Conservation (phyloP, 2,888 invertebrate species). For the Drosophila parthenogenetica region DNA sequence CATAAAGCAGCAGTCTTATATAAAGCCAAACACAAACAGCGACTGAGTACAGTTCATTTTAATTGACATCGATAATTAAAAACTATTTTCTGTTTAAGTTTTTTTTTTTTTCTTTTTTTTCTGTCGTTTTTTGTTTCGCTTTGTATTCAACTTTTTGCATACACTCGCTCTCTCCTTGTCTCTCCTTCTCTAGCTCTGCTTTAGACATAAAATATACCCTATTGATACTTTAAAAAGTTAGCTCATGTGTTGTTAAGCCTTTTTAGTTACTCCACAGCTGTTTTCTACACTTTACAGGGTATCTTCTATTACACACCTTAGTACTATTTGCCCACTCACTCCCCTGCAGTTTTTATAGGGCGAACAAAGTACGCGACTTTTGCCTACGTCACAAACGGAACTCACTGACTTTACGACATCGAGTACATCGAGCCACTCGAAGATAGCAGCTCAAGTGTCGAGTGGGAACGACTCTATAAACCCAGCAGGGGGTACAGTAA, state of each 20-base stretch:
- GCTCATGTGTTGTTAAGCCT: no score
- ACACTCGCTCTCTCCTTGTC: slow-evolving; percentile 5
- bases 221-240: no score
- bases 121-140: slow-evolving; percentile 27
- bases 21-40: slow-evolving; percentile 56
- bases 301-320: neutral
- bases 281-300: neutral
- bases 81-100: slow-evolving; percentile 67
- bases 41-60: slow-evolving; percentile 73
- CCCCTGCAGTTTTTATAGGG: slow-evolving; percentile 3
- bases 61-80: slow-evolving; percentile 81
- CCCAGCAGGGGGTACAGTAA: slow-evolving; percentile 33
- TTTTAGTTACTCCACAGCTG: no score
- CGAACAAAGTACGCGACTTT: slow-evolving; percentile 20
- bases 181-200: neutral
- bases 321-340: neutral
- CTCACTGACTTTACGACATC: slow-evolving; percentile 9
- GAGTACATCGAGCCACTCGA: slow-evolving; percentile 39
- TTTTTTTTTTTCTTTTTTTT: slow-evolving; percentile 26
- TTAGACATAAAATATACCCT: neutral
- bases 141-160: slow-evolving; percentile 29
- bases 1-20: slow-evolving; percentile 55
- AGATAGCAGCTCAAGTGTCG: slow-evolving; percentile 25
- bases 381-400: slow-evolving; percentile 27
- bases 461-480: neutral